These are phyloP conservation scores for Hermetia illucens DNA, from an alignment of 1,140 invertebrate species.

Conservation along the genomic window DNA sequence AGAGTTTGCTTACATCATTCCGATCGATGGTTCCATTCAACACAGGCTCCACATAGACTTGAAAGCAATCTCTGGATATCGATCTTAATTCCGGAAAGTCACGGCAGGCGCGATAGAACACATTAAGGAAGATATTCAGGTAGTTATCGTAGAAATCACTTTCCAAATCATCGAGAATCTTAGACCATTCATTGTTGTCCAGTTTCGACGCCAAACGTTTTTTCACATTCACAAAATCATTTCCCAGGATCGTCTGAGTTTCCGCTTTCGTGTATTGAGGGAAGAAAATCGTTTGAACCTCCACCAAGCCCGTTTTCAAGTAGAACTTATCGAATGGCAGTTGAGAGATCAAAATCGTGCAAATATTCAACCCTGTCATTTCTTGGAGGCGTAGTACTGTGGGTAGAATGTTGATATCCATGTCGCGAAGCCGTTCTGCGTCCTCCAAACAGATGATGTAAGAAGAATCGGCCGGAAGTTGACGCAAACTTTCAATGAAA, in stretches of 20 bases:
- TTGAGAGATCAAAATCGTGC: conserved; percentile 61
- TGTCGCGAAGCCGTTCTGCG: conserved; percentile 56
- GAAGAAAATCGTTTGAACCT: conserved; percentile 63
- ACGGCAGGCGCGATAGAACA: conserved; percentile 65
- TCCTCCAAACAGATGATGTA: conserved; percentile 60
- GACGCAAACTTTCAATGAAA: conserved; percentile 43
- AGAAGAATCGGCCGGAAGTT: conserved; percentile 14
- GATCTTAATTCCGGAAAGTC: conserved; percentile 67
- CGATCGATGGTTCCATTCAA: conserved; percentile 36
- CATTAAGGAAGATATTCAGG: conserved; percentile 61
- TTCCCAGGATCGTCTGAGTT: conserved; percentile 53
- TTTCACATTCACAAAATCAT: conserved; percentile 23
- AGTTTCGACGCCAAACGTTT: conserved; percentile 12
- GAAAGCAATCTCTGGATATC: conserved; percentile 52
- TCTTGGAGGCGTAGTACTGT: conserved; percentile 57
- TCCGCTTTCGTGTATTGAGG: conserved; percentile 70
- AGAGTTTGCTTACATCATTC: conserved; percentile 53
- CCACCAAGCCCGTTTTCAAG: conserved; percentile 48
- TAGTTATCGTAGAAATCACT: conserved; percentile 61
- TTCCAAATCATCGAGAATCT: conserved; percentile 24
- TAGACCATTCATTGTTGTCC: neutral
- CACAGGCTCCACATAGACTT: conserved; percentile 62
- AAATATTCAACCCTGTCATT: conserved; percentile 54
- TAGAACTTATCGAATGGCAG: conserved; percentile 68
- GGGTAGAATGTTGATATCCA: conserved; percentile 55